Conservation (phyloP, 2,888 invertebrate species). For the Idaea aversata region DNA sequence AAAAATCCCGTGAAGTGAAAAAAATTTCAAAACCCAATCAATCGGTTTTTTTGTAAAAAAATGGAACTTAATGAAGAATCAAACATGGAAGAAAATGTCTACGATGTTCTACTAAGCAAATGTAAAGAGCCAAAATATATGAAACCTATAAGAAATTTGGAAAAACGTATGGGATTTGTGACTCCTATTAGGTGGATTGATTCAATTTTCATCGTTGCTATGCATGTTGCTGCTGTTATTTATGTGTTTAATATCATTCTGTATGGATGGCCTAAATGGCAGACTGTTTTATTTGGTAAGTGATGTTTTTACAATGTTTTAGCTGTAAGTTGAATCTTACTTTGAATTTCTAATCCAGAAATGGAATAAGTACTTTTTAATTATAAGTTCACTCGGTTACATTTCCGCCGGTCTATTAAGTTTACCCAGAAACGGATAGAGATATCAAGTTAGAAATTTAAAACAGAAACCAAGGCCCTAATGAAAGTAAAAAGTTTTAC, state of each 20-base stretch:
- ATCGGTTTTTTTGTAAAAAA: not conserved
- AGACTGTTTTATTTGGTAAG: not conserved
- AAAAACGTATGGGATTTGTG: not conserved
- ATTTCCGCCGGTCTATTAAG: no score
- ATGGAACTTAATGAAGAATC: not conserved
- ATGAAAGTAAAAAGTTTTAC: no score
- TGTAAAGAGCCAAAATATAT: not conserved
- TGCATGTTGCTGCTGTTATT: not conserved
- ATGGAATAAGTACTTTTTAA: no score
- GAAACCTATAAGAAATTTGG: not conserved
- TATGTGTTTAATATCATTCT: not conserved
- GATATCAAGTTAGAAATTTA: no score
- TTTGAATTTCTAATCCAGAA: no score
- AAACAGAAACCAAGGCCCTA: no score
- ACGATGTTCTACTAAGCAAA: constrained; percentile 18
- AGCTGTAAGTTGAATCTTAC: no score
- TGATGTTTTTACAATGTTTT: not conserved
- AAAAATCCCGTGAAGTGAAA: not conserved
- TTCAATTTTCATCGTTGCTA: not conserved
- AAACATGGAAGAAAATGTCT: not conserved
- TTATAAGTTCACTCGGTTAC: no score
- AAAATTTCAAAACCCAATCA: no score
- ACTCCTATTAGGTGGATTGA: not conserved
- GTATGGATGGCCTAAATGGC: not conserved
- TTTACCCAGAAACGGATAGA: no score